phyloP scores from a whole-genome alignment of 2,797 vertebrate genomes.

The Phrynocephalus forsythii region DNA sequence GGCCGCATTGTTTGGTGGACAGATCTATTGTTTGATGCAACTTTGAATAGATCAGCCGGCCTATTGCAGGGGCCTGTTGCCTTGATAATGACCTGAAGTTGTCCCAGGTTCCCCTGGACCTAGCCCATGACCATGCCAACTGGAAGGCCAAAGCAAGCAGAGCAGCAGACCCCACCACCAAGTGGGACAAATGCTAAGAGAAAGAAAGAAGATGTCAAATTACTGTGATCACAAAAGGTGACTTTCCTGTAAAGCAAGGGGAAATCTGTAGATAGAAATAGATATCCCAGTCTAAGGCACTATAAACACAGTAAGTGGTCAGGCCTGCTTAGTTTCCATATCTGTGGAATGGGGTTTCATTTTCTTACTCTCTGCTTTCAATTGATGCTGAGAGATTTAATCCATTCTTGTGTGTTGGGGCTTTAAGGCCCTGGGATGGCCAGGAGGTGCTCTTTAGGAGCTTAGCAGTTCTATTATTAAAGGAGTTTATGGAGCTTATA shows the following conservation, averaged over 20 bases:
- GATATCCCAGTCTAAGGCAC: background rate
- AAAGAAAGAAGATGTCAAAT: background rate
- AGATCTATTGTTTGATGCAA: no score
- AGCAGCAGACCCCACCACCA: no score
- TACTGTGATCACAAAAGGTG: background rate
- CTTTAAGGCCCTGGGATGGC: slow-evolving; percentile 12
- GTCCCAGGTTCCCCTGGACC: no score
- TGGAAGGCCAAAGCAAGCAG: no score
- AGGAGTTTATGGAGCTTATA: slow-evolving; percentile 3
- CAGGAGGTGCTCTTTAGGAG: slow-evolving; percentile 37
- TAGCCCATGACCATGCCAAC: no score
- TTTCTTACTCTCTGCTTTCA: background rate
- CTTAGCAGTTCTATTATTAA: slow-evolving; percentile 39
- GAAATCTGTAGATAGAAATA: background rate
- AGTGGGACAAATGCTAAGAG: no score
- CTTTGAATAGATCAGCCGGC: no score
- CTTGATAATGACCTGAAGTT: no score
- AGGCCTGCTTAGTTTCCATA: background rate
- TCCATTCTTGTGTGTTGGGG: background rate
- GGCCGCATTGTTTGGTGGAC: no score
- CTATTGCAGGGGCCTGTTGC: no score
- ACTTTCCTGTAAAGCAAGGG: background rate
- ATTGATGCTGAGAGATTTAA: background rate
- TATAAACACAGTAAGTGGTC: background rate
- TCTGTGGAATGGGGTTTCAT: background rate